Conservation (phyloP, 2,888 invertebrate genomes). For the Cheiracanthium punctorium region DNA sequence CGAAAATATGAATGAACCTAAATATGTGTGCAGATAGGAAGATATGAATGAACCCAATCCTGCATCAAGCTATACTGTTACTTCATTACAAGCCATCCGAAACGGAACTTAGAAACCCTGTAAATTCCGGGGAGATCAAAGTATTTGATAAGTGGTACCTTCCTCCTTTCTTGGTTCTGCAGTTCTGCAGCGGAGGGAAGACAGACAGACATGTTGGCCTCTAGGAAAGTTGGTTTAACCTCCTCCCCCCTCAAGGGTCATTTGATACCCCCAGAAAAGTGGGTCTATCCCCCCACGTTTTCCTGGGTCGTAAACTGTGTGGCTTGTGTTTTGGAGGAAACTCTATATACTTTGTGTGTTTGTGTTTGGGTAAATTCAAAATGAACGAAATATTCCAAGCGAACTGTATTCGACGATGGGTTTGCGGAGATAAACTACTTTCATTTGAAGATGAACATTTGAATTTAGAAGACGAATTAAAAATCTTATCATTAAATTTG, state of each 20-base stretch:
- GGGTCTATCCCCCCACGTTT: slow-evolving; percentile 9
- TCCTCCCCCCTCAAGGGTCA: slow-evolving; percentile 30
- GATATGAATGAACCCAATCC: not conserved
- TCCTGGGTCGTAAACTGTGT: slow-evolving; percentile 14
- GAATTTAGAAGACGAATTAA: too few species aligned
- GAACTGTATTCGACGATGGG: not conserved
- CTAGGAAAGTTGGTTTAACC: slow-evolving; percentile 42
- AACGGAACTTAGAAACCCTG: slow-evolving; percentile 19
- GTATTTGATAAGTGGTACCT: slow-evolving; percentile 49
- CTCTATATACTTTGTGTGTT: not conserved
- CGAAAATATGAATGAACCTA: too few species aligned
- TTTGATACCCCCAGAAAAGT: not conserved
- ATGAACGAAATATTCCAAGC: not conserved
- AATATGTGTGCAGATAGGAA: too few species aligned
- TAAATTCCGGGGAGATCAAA: slow-evolving; percentile 1
- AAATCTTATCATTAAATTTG: too few species aligned
- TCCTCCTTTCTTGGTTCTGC: not conserved
- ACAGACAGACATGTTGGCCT: slow-evolving; percentile 4
- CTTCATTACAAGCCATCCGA: slow-evolving; percentile 34
- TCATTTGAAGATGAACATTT: too few species aligned
- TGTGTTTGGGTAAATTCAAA: not conserved
- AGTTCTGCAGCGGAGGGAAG: not conserved
- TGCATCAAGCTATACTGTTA: slow-evolving; percentile 28
- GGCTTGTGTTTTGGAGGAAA: not conserved
- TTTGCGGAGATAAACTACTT: too few species aligned